phyloP scores from a whole-genome alignment of 2,888 invertebrate species.

The Strigamia transsilvanica region DNA sequence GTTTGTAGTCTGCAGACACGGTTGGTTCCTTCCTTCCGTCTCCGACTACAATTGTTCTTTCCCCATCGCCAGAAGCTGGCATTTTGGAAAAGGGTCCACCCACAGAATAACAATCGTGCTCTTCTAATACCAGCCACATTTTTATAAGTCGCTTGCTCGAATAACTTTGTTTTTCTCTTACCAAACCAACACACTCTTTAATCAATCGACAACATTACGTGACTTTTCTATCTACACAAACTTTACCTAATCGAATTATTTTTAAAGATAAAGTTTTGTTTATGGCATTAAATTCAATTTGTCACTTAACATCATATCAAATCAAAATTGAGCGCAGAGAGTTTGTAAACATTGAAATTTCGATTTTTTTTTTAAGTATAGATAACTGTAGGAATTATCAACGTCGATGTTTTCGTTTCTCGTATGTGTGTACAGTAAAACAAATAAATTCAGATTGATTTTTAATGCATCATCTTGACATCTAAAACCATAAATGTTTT shows the following conservation, averaged over 20 bases:
- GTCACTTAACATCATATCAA: no score
- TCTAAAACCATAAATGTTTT: no score
- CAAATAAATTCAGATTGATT: no score
- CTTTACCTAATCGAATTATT: not conserved
- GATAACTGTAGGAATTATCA: no score
- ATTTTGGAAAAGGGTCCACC: constrained; percentile 42
- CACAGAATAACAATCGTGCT: constrained; percentile 37
- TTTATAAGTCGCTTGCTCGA: constrained; percentile 24
- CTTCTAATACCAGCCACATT: not conserved
- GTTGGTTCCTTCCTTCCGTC: not conserved
- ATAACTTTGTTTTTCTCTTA: constrained; percentile 26
- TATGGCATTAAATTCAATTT: no score
- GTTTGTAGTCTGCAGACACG: constrained; percentile 16
- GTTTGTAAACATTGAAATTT: no score
- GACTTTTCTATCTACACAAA: not conserved
- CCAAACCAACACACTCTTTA: constrained; percentile 20
- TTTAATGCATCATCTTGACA: no score
- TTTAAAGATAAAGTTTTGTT: not conserved
- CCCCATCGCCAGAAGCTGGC: constrained; percentile 28
- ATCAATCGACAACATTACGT: constrained; percentile 11
- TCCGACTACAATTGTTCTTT: constrained; percentile 21
- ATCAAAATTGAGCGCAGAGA: no score
- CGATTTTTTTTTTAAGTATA: no score
- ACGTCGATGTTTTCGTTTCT: no score
- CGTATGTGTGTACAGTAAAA: no score